A percentile compares a stretch with the other conserved stretches of the same genome.
Evolutionary conservation across 2,113 vertebrate genomes (phyloP).

Genomic region (Scomber scombrus): DNA sequence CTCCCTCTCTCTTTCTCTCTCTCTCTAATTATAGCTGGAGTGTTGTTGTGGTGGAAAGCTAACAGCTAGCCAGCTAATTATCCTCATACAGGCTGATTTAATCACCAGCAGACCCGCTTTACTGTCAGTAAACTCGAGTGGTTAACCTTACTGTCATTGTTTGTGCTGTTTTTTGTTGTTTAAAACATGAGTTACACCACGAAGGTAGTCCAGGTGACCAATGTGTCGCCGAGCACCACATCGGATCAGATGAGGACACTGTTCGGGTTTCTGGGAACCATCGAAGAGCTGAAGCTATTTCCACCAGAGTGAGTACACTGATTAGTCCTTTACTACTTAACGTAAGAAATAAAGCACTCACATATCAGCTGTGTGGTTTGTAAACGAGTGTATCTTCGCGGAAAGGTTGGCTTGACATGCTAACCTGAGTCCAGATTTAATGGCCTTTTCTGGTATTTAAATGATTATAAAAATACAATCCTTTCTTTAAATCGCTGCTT

Average conservation of each 20-base stretch:
- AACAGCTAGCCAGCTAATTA: neutral
- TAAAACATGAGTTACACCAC: conserved; percentile 88
- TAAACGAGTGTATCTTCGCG: neutral
- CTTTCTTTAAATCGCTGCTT: no score
- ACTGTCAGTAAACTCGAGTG: neutral
- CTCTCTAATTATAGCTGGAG: neutral
- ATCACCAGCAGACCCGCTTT: rapidly evolving
- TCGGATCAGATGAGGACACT: conserved; percentile 97
- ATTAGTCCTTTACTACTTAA: rapidly evolving
- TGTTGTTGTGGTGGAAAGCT: conserved; percentile 42
- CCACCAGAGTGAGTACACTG: conserved; percentile 91
- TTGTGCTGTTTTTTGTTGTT: neutral
- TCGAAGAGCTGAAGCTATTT: conserved; percentile 93
- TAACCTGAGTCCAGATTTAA: conserved; percentile 4
- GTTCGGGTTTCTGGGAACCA: conserved; percentile 95
- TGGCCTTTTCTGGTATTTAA: no score
- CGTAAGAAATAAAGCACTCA: rapidly evolving
- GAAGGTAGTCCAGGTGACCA: conserved; percentile 96
- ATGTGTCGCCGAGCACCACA: conserved; percentile 94
- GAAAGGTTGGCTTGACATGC: conserved; percentile 16
- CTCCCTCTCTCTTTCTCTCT: no score
- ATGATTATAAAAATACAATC: no score
- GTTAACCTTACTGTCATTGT: neutral
- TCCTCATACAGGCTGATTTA: neutral
- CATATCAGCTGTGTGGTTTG: neutral